Evolutionary conservation across 2,113 vertebrate species (phyloP).

Genomic region (Neodontobutis hainanensis): DNA sequence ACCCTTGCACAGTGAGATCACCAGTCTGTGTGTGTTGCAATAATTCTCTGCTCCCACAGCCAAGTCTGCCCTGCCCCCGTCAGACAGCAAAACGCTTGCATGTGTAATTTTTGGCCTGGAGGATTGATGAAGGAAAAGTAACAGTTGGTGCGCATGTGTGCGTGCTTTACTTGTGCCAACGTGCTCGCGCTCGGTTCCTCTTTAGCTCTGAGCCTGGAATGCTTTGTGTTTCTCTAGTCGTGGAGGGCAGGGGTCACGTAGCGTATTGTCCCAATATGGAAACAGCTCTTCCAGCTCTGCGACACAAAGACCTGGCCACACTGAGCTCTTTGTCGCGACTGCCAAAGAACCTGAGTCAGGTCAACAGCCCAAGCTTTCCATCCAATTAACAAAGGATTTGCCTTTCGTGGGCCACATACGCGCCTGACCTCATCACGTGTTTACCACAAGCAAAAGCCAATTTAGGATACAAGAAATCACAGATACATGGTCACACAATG

Average conservation of each 20-base stretch:
- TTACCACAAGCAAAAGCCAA: neutral
- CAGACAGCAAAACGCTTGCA: slow-evolving; percentile 71
- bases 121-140: slow-evolving; percentile 65
- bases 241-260: slow-evolving; percentile 60
- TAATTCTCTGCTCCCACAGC: slow-evolving; percentile 64
- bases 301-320: slow-evolving; percentile 58
- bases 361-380: slow-evolving; percentile 45
- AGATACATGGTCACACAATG: neutral
- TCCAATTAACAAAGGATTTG: slow-evolving; percentile 54
- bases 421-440: slow-evolving; percentile 18
- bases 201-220: slow-evolving; percentile 38
- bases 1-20: slow-evolving; percentile 62
- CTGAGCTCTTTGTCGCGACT: slow-evolving; percentile 67
- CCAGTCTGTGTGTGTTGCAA: slow-evolving; percentile 53
- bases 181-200: slow-evolving; percentile 42
- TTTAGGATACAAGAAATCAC: neutral
- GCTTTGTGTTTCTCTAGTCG: slow-evolving; percentile 54
- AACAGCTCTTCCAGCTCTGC: slow-evolving; percentile 57
- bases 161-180: slow-evolving; percentile 54
- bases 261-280: slow-evolving; percentile 76
- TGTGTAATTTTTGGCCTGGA: slow-evolving; percentile 69
- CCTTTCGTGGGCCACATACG: slow-evolving; percentile 30
- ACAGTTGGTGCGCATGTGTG: slow-evolving; percentile 72
- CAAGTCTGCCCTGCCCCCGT: slow-evolving; percentile 70
- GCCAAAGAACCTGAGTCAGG: slow-evolving; percentile 56